These are phyloP conservation scores for Axis porcinus DNA, from an alignment of 2,113 vertebrate species.

Conservation along the genomic window DNA sequence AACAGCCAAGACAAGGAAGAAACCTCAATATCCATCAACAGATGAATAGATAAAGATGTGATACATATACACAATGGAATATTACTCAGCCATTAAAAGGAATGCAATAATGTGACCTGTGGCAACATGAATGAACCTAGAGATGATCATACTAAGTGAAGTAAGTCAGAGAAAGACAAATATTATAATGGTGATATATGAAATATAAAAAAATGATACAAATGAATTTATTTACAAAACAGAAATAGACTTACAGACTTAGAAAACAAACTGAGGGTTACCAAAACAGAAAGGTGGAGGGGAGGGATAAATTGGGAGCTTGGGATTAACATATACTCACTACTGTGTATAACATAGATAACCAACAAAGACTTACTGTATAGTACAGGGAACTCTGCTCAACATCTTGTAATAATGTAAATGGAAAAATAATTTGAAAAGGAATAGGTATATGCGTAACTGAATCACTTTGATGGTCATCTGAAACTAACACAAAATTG, in stretches of 20 bases:
- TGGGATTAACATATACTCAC: background rate
- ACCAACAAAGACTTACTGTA: background rate
- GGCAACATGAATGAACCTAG: too few species aligned
- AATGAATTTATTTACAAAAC: background rate
- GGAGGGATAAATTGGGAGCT: background rate
- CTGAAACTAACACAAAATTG: background rate
- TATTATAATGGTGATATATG: background rate
- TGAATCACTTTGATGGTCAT: background rate
- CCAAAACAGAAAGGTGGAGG: background rate
- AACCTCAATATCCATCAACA: background rate
- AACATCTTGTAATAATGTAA: background rate
- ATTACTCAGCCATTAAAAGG: background rate
- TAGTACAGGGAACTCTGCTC: background rate
- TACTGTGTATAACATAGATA: background rate
- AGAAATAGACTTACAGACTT: background rate
- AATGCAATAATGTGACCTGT: background rate
- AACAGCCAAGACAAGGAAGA: background rate
- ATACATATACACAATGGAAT: rapidly evolving
- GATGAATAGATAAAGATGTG: background rate
- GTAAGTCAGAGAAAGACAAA: background rate
- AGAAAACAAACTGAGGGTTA: background rate
- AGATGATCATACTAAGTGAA: background rate
- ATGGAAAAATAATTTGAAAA: background rate
- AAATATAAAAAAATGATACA: background rate
- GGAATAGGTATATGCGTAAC: background rate